phyloP scores from a whole-genome alignment of 2,797 vertebrate genomes.

The Varecia variegata region DNA sequence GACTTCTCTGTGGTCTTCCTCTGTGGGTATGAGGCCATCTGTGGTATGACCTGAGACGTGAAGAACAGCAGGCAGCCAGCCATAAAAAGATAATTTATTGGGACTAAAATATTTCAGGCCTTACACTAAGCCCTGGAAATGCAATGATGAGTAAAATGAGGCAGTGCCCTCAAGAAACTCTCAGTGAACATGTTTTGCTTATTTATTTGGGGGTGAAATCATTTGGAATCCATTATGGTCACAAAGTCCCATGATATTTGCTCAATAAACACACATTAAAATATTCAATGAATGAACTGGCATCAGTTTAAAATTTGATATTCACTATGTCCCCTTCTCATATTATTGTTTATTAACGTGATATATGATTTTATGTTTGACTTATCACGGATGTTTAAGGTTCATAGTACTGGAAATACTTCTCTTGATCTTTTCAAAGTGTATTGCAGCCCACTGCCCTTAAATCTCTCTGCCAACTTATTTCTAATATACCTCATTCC shows the following conservation, averaged over 20 bases:
- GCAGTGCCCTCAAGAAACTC: not conserved
- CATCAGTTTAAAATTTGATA: conserved; percentile 9
- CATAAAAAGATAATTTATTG: not conserved
- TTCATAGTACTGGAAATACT: conserved; percentile 59
- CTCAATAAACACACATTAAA: conserved; percentile 14
- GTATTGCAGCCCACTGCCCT: conserved; percentile 63
- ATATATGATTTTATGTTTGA: conserved; percentile 44
- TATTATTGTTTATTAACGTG: conserved; percentile 48
- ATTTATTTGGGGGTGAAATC: conserved; percentile 7
- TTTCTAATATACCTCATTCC: conserved; percentile 69
- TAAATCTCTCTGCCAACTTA: conserved; percentile 69
- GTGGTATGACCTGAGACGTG: not conserved
- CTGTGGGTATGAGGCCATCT: not conserved
- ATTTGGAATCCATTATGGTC: not conserved
- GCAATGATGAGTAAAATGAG: not conserved
- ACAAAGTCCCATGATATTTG: not conserved
- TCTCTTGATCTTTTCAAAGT: conserved; percentile 74
- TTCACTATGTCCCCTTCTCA: not conserved
- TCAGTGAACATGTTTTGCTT: not conserved
- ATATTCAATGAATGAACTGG: not conserved
- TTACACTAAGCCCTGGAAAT: not conserved
- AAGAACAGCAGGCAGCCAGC: not conserved
- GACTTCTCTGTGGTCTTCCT: not conserved
- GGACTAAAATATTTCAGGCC: not conserved
- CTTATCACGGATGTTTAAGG: conserved; percentile 61